phyloP scores from a whole-genome alignment of 2,797 vertebrate species.

The Danionella dracula region DNA sequence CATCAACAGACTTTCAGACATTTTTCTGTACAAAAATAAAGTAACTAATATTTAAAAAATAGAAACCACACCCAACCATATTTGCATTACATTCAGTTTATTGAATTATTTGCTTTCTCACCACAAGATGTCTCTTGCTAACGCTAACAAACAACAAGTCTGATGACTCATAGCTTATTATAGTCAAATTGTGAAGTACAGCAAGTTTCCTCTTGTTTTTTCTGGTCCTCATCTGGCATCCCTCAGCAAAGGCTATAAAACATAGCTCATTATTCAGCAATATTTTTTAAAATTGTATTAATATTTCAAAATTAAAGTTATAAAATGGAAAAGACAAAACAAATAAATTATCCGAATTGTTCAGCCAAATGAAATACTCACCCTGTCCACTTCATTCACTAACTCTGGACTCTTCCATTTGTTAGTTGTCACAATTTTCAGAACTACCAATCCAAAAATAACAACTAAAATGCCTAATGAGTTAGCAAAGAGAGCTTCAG shows the following conservation, averaged over 20 bases:
- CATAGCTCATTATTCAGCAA: too few species aligned
- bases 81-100: too few species aligned
- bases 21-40: too few species aligned
- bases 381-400: background rate
- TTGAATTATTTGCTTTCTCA: background rate
- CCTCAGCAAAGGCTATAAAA: constrained; percentile 2
- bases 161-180: too few species aligned
- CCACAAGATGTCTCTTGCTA: constrained; percentile 3
- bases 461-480: constrained; percentile 60
- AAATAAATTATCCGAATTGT: background rate
- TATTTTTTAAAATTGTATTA: background rate
- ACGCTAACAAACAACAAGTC: background rate
- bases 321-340: background rate
- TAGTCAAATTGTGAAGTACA: background rate
- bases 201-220: background rate
- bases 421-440: constrained; percentile 58
- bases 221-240: constrained; percentile 20
- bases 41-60: too few species aligned
- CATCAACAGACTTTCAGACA: too few species aligned
- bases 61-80: too few species aligned
- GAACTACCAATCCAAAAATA: constrained; percentile 60
- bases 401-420: constrained; percentile 61
- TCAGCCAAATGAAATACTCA: background rate
- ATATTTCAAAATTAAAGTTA: background rate
- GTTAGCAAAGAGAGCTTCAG: constrained; percentile 67